A percentile compares a stretch with the other conserved stretches of the same genome.
Conservation (phyloP, 1,140 invertebrate species). For the Drosophila kanapiae region DNA sequence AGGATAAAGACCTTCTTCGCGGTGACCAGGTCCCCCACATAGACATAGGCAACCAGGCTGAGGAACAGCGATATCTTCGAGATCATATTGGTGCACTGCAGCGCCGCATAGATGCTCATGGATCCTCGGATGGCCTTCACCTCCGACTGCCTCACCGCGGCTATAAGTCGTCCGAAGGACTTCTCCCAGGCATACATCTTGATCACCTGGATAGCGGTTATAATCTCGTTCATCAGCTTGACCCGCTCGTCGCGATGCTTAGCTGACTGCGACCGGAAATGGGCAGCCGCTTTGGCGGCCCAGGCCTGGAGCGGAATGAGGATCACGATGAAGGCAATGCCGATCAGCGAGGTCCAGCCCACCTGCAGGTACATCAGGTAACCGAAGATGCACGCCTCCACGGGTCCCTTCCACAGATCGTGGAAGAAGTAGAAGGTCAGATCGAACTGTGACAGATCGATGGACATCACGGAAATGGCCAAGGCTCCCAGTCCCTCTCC, state of each 20-base stretch:
- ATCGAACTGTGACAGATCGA: slow-evolving; percentile 77
- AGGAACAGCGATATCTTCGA: slow-evolving; percentile 89
- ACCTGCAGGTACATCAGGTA: slow-evolving; percentile 86
- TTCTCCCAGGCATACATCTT: slow-evolving; percentile 94
- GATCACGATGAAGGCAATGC: slow-evolving; percentile 90
- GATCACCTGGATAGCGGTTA: slow-evolving; percentile 90
- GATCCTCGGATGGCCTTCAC: slow-evolving; percentile 86
- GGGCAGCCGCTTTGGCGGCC: slow-evolving; percentile 86
- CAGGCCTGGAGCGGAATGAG: slow-evolving; percentile 94
- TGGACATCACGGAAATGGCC: slow-evolving; percentile 94
- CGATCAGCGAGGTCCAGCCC: slow-evolving; percentile 89
- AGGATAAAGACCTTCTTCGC: slow-evolving; percentile 87
- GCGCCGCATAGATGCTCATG: slow-evolving; percentile 84
- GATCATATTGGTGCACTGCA: slow-evolving; percentile 86
- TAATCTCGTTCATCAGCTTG: slow-evolving; percentile 93
- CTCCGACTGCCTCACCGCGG: slow-evolving; percentile 86
- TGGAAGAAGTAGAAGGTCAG: slow-evolving; percentile 70
- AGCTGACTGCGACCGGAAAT: slow-evolving; percentile 88
- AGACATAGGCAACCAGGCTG: slow-evolving; percentile 88
- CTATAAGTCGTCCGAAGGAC: slow-evolving; percentile 88
- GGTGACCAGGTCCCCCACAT: slow-evolving; percentile 87
- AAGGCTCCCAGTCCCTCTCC: slow-evolving; percentile 91
- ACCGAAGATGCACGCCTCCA: slow-evolving; percentile 85
- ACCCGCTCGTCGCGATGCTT: slow-evolving; percentile 92
- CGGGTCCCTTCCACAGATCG: slow-evolving; percentile 74